Base-by-base conservation (phyloP, 1,140 invertebrate species). In the Aradophagus sp. region DNA sequence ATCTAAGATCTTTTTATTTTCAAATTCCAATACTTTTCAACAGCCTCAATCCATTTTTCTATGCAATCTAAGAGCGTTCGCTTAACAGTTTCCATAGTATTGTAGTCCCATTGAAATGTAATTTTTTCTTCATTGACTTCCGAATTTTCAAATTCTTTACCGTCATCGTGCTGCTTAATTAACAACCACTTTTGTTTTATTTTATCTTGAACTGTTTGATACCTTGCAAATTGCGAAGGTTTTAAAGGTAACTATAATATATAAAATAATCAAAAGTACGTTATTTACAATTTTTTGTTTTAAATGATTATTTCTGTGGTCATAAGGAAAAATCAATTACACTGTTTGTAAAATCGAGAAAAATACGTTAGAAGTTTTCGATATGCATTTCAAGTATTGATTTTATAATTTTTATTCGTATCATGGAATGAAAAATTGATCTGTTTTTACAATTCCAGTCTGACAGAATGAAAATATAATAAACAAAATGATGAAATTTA, bases 201-300 rank as follows among this genome's bases (percentile, higher is more conserved):
- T 27, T 20, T 27, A 27, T 5, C 29, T 27, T 42, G 20, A 2
- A 42, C 39, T 13, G 1, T 13, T 29, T 42, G 11, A 8, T 27
- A 27, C 1, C 16, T 42, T 2, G 11, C 5, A 27, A 42, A 42
- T 27, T 29, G 39, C 10, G 39, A 42, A 12, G 39, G 39, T 42
- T 42, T 42, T 14, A 34, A 14, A 13, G 12, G 5, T 8, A 34
- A 5, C 32, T 34, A 14, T 13, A 14, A 31, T 10, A 31, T 5
- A 8, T 6, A 11, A 31, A 31, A 11, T 11, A 6, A 11, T 31
- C n/a, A 31, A 10, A 6, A 6, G n/a, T 10, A 31, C 4, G 4
- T 23, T 5, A 23, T 5, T 5, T 23, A 23, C 20, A 23, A 23
- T 23, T 23, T 23, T 8, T 23, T 23, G n/a, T n/a, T n/a, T n/a